Percentiles rank a stretch among this genome's conserved stretches.
Evolutionary conservation across 2,113 vertebrate species (phyloP).

Genomic region (Sturnus vulgaris): DNA sequence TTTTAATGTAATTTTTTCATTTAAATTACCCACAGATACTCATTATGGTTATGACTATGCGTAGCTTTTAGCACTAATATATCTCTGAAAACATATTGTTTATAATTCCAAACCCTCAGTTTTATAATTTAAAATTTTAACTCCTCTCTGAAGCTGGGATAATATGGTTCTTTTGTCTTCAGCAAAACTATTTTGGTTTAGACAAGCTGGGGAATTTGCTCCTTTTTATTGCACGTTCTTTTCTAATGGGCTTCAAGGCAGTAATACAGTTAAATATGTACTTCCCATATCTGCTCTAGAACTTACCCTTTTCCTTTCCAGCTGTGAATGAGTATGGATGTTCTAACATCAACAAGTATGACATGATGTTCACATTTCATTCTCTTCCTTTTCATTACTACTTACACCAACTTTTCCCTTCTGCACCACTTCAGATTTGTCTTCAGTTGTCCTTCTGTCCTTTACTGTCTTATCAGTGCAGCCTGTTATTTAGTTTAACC

Average conservation of each 20-base stretch:
- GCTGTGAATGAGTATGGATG: background rate
- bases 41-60: background rate
- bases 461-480: background rate
- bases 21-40: background rate
- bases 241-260: background rate
- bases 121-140: background rate
- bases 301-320: rapidly evolving
- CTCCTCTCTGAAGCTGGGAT: background rate
- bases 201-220: background rate
- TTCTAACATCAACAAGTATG: background rate
- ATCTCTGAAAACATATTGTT: background rate
- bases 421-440: background rate
- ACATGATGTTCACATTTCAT: background rate
- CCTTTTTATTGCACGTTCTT: background rate
- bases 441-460: background rate
- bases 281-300: background rate
- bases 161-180: background rate
- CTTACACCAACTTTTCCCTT: background rate
- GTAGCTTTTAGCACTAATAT: background rate
- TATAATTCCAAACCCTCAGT: background rate
- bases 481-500: background rate
- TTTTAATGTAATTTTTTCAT: slow-evolving; percentile 5
- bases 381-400: background rate
- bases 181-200: background rate
- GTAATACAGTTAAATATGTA: background rate